Conservation (phyloP, 1,140 invertebrate genomes). For the Atopsyche davidsoni region DNA sequence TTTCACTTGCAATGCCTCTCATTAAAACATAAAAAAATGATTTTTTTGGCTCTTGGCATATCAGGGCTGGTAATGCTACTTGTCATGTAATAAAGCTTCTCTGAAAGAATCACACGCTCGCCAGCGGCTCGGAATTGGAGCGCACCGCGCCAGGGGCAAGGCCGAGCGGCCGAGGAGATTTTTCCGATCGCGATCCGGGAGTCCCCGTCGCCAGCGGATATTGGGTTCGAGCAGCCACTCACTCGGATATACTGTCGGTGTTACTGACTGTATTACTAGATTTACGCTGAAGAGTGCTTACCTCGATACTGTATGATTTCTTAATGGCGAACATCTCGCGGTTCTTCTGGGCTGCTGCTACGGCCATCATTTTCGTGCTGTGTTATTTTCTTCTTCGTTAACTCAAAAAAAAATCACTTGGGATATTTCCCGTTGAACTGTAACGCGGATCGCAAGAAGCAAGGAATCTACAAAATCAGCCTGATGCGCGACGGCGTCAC, state of each 20-base stretch:
- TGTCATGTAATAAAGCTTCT: too few species aligned
- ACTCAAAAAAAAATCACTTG: constrained; percentile 13
- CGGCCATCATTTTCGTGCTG: constrained; percentile 61
- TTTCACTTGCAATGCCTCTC: too few species aligned
- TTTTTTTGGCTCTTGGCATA: too few species aligned
- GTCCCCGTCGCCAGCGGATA: too few species aligned
- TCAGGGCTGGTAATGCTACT: too few species aligned
- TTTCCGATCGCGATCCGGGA: too few species aligned
- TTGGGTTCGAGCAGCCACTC: too few species aligned
- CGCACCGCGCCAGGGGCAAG: neutral
- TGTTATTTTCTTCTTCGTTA: constrained; percentile 12
- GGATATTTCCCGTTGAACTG: constrained; percentile 10
- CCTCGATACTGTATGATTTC: constrained; percentile 96
- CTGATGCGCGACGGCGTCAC: constrained; percentile 43
- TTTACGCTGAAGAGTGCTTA: constrained; percentile 48
- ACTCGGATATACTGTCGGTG: too few species aligned
- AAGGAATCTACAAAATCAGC: constrained; percentile 28
- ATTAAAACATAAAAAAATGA: too few species aligned
- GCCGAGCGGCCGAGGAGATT: too few species aligned
- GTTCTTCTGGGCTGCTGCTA: constrained; percentile 83
- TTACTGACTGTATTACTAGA: neutral
- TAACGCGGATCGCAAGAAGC: constrained; percentile 1
- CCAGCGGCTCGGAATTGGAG: neutral
- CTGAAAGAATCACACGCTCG: too few species aligned
- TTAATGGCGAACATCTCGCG: constrained; percentile 92